Evolutionary conservation across 2,888 invertebrate species (phyloP).

Genomic region (Melieria crassipennis): DNA sequence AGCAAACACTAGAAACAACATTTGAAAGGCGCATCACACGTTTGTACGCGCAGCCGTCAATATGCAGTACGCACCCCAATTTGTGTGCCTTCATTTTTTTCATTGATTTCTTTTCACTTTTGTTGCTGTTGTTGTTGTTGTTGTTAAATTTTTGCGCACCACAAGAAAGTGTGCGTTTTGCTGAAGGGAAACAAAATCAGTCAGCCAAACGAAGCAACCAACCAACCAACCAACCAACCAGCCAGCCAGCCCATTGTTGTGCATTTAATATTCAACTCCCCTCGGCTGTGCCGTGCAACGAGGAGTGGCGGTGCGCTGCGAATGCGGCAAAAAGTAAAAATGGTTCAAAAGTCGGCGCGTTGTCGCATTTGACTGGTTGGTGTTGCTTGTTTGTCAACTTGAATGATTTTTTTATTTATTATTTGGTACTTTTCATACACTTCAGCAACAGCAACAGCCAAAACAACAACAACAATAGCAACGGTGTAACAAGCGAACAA

Average conservation of each 20-base stretch:
- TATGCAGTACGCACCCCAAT: too few relatives aligned
- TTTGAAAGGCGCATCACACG: too few relatives aligned
- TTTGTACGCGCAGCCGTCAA: too few relatives aligned
- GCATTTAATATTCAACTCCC: background rate
- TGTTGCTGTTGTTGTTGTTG: too few relatives aligned
- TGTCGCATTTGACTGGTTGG: slow-evolving; percentile 45
- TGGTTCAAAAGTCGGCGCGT: slow-evolving; percentile 24
- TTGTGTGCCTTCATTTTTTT: too few relatives aligned
- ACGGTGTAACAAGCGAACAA: background rate
- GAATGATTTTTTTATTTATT: slow-evolving; percentile 31
- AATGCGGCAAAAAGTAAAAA: slow-evolving; percentile 18
- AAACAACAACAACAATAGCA: slow-evolving; percentile 6
- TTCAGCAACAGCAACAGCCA: slow-evolving; percentile 10
- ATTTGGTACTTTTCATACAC: slow-evolving; percentile 27
- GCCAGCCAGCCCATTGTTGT: background rate
- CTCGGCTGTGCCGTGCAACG: background rate
- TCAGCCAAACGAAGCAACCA: too few relatives aligned
- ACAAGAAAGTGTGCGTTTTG: too few relatives aligned
- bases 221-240: too few relatives aligned
- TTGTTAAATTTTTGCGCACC: too few relatives aligned
- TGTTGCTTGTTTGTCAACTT: slow-evolving; percentile 65
- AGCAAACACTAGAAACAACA: too few relatives aligned
- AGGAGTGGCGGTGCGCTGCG: background rate
- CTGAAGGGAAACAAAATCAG: too few relatives aligned
- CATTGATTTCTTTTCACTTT: too few relatives aligned